Evolutionary conservation across 2,113 vertebrate species (phyloP), one percentile per base, ranked within the genome.

Genomic region (Psephotus haematonotus): DNA sequence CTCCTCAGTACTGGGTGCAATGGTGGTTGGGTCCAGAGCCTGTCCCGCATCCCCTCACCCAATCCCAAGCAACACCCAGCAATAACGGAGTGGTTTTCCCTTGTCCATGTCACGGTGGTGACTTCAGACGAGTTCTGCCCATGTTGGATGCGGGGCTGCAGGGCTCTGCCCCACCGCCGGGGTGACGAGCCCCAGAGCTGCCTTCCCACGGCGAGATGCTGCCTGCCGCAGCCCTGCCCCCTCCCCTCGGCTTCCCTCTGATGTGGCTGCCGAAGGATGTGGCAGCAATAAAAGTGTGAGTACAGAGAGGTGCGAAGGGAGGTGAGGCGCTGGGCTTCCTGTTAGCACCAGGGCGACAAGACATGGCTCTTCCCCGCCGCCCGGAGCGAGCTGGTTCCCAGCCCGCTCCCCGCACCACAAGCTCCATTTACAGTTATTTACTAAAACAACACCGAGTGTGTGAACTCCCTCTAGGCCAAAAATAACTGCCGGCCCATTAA

Each of bases 401-500:
- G 92, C 94, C 57, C 17, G 9, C 79, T 78, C 89, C 81, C 77
- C 6, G 7, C 86, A 22, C 89, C 88, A 7, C 91, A 62, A 39
- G 71, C 92, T 90, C 88, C 91, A 64, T 90, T 96, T 22, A 44
- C 94, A 94, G 95, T 78, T 86, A 83, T 95, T 96, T 95, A 92
- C 89, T 96, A 50, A 95, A 96, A 95, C 95, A 96, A 93, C 91
- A 95, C 68, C 2, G 62, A 46, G 82, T 70, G 96, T 95, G 94
- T 91, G 75, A 94, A 88, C 92, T 96, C 95, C 88, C 95, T 82
- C 70, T 41, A 67, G 93, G 92, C 93, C 93, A 92, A 93, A 85
- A 94, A 92, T 90, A 95, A 96, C 96, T 93, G 90, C 91, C 10
- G 69, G 75, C 88, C 93, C 95, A 95, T 94, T 92, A 87, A 60